Conservation (phyloP, 2,888 invertebrate genomes). For the Galeruca laticollis region DNA sequence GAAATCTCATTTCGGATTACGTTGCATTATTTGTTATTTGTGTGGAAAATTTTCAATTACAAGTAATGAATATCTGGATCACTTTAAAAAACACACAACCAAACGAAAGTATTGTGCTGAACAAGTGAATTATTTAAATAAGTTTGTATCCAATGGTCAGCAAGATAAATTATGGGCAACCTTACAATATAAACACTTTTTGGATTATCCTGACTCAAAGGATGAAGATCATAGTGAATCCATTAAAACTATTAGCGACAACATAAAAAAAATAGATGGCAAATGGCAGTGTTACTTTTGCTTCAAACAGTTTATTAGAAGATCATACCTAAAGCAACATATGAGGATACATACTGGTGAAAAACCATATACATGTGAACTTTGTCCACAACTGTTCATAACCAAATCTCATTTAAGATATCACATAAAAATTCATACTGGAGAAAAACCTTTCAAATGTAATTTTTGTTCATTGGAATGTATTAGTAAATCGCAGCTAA, state of each 20-base stretch:
- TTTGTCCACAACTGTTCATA: slow-evolving; percentile 5
- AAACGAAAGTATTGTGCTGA: neutral
- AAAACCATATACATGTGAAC: neutral
- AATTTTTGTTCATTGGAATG: neutral
- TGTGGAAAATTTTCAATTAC: slow-evolving; percentile 1
- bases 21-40: slow-evolving; percentile 1
- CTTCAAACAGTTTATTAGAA: neutral
- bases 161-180: neutral
- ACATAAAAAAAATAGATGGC: neutral
- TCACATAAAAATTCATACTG: slow-evolving; percentile 3
- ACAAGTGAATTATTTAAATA: slow-evolving; percentile 6
- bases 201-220: slow-evolving; percentile 5
- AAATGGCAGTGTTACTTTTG: slow-evolving; percentile 23
- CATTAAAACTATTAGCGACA: neutral
- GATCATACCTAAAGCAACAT: slow-evolving; percentile 9
- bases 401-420: slow-evolving; percentile 12
- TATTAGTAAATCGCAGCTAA: neutral
- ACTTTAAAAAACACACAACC: neutral
- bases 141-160: neutral
- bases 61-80: slow-evolving; percentile 7
- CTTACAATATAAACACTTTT: slow-evolving; percentile 13
- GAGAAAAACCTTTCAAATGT: slow-evolving; percentile 7
- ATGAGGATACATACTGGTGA: slow-evolving; percentile 17
- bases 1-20: slow-evolving; percentile 1
- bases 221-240: neutral